These are phyloP conservation scores for Eulemur rufifrons DNA, from an alignment of 2,113 vertebrate genomes.

Conservation along the genomic window DNA sequence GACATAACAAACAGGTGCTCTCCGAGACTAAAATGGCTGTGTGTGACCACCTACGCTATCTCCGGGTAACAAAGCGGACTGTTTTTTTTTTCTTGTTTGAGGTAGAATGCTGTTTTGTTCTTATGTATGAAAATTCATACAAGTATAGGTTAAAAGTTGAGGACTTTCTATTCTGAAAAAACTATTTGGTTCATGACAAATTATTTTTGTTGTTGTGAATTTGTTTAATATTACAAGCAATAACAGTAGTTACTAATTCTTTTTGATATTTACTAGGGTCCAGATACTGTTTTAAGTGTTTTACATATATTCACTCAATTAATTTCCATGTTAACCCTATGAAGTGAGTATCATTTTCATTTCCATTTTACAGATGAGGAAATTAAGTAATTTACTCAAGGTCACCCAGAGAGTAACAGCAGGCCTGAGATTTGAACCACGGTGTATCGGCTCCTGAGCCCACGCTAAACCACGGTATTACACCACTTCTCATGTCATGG, in stretches of 20 bases:
- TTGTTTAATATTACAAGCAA: not conserved
- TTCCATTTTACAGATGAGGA: slow-evolving; percentile 18
- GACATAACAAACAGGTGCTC: slow-evolving; percentile 55
- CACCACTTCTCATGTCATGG: not conserved
- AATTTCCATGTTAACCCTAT: not conserved
- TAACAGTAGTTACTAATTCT: not conserved
- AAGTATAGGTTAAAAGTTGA: not conserved
- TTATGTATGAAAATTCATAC: not conserved
- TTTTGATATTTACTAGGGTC: not conserved
- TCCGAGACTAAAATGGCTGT: not conserved
- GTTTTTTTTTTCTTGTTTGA: not conserved
- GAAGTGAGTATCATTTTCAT: not conserved
- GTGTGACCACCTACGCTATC: not conserved
- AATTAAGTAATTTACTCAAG: not conserved
- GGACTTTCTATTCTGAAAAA: not conserved
- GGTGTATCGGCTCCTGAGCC: not conserved
- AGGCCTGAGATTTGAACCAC: not conserved
- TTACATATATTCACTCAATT: not conserved
- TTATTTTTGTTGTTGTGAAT: not conserved
- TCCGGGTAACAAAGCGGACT: not conserved
- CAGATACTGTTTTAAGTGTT: not conserved
- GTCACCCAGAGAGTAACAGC: not conserved
- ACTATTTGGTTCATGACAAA: not conserved
- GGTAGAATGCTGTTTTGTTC: not conserved
- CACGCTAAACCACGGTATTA: not conserved